Conservation (phyloP, 2,888 invertebrate genomes). For the Philaethria dido region DNA sequence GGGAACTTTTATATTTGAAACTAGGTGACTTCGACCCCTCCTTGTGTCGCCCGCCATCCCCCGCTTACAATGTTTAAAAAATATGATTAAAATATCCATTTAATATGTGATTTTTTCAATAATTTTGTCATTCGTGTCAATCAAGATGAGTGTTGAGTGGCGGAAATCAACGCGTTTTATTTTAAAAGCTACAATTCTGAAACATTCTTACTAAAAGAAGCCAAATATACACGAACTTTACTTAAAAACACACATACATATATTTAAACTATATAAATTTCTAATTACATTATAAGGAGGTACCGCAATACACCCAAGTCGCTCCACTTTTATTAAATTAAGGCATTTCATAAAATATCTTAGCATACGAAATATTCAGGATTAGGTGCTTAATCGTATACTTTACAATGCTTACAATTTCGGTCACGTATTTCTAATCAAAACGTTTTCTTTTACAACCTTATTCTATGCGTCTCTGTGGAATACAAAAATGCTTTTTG, state of each 20-base stretch:
- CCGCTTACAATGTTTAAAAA: too few relatives aligned
- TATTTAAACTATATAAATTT: not conserved
- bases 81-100: too few relatives aligned
- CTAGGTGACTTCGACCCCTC: too few relatives aligned
- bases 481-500: constrained; percentile 29
- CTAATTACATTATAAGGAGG: constrained; percentile 8
- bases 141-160: too few relatives aligned
- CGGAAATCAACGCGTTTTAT: too few relatives aligned
- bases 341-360: constrained; percentile 17
- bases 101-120: too few relatives aligned
- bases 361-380: constrained; percentile 14
- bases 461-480: constrained; percentile 29
- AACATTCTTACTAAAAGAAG: not conserved
- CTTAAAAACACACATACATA: not conserved
- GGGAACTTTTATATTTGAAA: too few relatives aligned
- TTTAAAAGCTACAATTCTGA: not conserved
- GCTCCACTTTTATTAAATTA: constrained; percentile 19
- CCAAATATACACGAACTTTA: not conserved
- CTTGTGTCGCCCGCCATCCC: too few relatives aligned
- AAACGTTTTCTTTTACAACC: constrained; percentile 38
- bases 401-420: constrained; percentile 21
- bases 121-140: too few relatives aligned
- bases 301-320: constrained; percentile 3
- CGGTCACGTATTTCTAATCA: constrained; percentile 37
- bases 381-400: constrained; percentile 23